These are phyloP conservation scores for Laothoe populi DNA, from an alignment of 2,888 invertebrate genomes.

Conservation along the genomic window DNA sequence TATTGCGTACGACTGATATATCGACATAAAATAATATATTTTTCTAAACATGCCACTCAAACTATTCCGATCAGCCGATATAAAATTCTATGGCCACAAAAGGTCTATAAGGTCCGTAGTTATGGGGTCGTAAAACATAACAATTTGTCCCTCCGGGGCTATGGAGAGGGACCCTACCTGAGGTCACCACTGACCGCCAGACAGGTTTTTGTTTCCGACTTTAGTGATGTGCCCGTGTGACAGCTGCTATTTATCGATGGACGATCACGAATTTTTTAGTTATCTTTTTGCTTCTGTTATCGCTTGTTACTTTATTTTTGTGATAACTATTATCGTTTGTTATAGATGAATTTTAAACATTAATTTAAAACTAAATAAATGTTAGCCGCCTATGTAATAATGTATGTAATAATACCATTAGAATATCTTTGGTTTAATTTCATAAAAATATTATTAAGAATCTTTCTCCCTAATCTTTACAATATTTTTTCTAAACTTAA, in stretches of 20 bases:
- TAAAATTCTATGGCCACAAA: conserved; percentile 6
- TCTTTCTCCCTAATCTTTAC: neutral
- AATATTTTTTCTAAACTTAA: too few relatives aligned
- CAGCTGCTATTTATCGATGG: conserved; percentile 53
- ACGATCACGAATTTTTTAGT: conserved; percentile 14
- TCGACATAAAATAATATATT: neutral
- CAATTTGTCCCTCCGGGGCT: conserved; percentile 47
- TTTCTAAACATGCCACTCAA: neutral
- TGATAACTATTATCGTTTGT: neutral
- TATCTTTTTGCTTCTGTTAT: neutral
- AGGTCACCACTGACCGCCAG: conserved; percentile 68
- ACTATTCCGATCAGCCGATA: neutral
- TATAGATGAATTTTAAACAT: neutral
- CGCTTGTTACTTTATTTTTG: neutral
- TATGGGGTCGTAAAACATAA: conserved; percentile 42
- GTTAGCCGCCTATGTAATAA: too few relatives aligned
- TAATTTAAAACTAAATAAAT: neutral
- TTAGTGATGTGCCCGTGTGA: conserved; percentile 49
- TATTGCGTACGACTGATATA: neutral
- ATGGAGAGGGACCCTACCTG: conserved; percentile 56
- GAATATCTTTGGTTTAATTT: neutral
- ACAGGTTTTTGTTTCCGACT: conserved; percentile 68
- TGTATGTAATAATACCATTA: too few relatives aligned
- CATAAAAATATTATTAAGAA: neutral
- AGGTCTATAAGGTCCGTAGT: conserved; percentile 11